Conservation (phyloP, 2,113 vertebrate genomes). For the Ptilonorhynchus violaceus region DNA sequence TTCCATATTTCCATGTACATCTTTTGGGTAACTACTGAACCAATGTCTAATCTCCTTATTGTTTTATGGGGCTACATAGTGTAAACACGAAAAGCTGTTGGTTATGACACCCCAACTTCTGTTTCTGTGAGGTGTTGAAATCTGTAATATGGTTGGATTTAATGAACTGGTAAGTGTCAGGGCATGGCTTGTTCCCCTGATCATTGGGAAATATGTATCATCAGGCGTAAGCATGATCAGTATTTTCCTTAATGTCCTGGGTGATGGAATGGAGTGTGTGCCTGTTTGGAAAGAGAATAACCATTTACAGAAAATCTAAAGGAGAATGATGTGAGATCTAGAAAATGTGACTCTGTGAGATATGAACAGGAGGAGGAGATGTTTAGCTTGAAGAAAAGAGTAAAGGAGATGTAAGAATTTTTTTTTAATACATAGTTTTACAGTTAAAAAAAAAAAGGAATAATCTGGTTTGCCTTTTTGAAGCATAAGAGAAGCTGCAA, state of each 20-base stretch:
- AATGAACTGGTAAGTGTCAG: rapidly evolving
- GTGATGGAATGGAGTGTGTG: background rate
- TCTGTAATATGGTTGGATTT: background rate
- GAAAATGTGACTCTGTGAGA: background rate
- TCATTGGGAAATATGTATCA: background rate
- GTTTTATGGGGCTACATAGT: background rate
- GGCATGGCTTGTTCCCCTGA: background rate
- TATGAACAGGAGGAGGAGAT: background rate
- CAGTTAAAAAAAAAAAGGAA: background rate
- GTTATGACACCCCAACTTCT: background rate
- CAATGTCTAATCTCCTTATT: rapidly evolving
- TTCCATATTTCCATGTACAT: rapidly evolving
- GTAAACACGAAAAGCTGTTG: background rate
- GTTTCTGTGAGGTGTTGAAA: background rate
- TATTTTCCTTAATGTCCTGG: background rate
- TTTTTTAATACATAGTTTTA: background rate
- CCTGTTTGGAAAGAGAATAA: background rate
- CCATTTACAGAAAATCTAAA: background rate
- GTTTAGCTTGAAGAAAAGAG: background rate
- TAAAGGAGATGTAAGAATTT: background rate
- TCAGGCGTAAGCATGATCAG: background rate
- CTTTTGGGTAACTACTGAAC: background rate
- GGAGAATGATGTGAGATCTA: no score
- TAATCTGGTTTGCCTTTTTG: background rate
- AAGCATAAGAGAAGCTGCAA: background rate